Evolutionary conservation across 2,113 vertebrate species (phyloP).

Genomic region (Quiscalus mexicanus): DNA sequence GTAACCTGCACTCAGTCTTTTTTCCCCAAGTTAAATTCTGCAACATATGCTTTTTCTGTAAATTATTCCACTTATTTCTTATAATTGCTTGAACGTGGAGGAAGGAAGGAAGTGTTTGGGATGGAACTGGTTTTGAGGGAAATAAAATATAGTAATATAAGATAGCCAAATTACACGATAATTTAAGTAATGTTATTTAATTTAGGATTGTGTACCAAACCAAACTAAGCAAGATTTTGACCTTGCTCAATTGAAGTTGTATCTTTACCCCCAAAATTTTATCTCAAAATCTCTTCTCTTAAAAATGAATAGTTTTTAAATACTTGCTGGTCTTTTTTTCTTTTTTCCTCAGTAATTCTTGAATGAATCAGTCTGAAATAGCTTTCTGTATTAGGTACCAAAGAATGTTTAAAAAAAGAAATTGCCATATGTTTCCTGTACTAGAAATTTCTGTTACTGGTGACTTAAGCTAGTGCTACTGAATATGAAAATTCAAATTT

Average conservation of each 20-base stretch:
- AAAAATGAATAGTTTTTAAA: background rate
- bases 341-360: background rate
- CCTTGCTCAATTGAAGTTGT: background rate
- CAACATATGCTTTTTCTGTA: background rate
- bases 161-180: background rate
- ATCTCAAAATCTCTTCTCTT: background rate
- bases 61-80: background rate
- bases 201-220: background rate
- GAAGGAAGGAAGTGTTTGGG: background rate
- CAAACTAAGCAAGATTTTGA: background rate
- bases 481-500: background rate
- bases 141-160: background rate
- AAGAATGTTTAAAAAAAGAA: background rate
- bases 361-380: background rate
- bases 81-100: background rate
- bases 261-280: background rate
- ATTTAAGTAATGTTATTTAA: background rate
- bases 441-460: background rate
- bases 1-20: background rate
- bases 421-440: conserved; percentile 1
- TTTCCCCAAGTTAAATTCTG: background rate
- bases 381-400: background rate
- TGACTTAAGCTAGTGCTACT: background rate
- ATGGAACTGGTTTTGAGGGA: background rate
- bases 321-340: background rate